Conservation (phyloP, 1,140 invertebrate genomes). For the Choristoneura fumiferana region DNA sequence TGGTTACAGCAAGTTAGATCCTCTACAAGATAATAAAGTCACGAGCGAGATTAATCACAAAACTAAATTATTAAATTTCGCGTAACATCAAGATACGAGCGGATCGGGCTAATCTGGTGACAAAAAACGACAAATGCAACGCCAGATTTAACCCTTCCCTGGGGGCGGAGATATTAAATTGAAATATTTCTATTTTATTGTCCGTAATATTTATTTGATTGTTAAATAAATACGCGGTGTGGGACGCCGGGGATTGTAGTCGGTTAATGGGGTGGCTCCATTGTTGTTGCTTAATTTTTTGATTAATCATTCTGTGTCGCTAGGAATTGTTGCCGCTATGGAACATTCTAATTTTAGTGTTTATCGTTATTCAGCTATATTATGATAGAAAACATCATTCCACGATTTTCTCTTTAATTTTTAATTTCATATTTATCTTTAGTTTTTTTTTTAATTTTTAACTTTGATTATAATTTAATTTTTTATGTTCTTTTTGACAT, state of each 20-base stretch:
- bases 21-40: constrained; percentile 27
- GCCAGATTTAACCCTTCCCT: constrained; percentile 66
- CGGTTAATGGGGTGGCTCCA: constrained; percentile 63
- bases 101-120: constrained; percentile 51
- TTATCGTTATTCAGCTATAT: constrained; percentile 24
- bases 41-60: constrained; percentile 36
- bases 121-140: constrained; percentile 53
- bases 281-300: constrained; percentile 77
- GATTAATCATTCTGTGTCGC: constrained; percentile 70
- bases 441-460: background rate
- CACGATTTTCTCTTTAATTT: too few relatives aligned
- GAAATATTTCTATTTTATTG: constrained; percentile 78
- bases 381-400: too few relatives aligned
- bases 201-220: constrained; percentile 78
- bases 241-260: constrained; percentile 68
- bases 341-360: constrained; percentile 45
- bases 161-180: constrained; percentile 72
- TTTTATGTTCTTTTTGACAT: too few relatives aligned
- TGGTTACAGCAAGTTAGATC: constrained; percentile 30
- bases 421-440: background rate
- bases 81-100: constrained; percentile 66
- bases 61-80: constrained; percentile 67
- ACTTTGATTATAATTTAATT: too few relatives aligned
- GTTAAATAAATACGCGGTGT: constrained; percentile 76
- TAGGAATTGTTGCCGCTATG: constrained; percentile 51